These are phyloP conservation scores for Alligator sinensis DNA, from an alignment of 2,113 vertebrate species.

Conservation along the genomic window DNA sequence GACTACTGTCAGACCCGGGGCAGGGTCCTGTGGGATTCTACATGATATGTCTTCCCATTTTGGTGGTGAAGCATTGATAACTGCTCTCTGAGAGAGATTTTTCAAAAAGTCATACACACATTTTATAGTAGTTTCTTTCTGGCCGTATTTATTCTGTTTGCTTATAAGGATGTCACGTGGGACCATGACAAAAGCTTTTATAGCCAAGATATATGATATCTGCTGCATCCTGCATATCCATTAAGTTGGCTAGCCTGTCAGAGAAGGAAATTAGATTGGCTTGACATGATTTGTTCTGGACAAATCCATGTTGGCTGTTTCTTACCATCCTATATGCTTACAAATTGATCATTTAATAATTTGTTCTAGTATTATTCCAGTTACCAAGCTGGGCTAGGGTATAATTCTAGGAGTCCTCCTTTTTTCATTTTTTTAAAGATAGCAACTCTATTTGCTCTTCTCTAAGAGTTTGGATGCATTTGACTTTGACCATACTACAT, in stretches of 20 bases:
- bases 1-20: not conserved
- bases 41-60: fast-evolving
- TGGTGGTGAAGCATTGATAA: fast-evolving
- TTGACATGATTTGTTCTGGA: not conserved
- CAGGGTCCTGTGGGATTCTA: fast-evolving
- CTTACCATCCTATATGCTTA: constrained; percentile 24
- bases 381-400: constrained; percentile 7
- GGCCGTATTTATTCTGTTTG: fast-evolving
- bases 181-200: fast-evolving
- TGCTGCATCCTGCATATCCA: fast-evolving
- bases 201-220: fast-evolving
- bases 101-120: fast-evolving
- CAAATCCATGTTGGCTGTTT: not conserved
- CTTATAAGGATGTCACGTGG: not conserved
- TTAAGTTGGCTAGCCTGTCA: too few species aligned
- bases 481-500: too few species aligned
- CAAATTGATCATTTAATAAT: constrained; percentile 54
- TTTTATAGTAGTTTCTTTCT: fast-evolving
- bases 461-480: not conserved
- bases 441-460: not conserved
- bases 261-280: too few species aligned
- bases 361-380: constrained; percentile 18
- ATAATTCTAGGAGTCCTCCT: not conserved
- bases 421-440: not conserved
- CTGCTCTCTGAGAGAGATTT: fast-evolving